phyloP scores from a whole-genome alignment of 1,140 invertebrate genomes.

The Geopemphigus sp. region DNA sequence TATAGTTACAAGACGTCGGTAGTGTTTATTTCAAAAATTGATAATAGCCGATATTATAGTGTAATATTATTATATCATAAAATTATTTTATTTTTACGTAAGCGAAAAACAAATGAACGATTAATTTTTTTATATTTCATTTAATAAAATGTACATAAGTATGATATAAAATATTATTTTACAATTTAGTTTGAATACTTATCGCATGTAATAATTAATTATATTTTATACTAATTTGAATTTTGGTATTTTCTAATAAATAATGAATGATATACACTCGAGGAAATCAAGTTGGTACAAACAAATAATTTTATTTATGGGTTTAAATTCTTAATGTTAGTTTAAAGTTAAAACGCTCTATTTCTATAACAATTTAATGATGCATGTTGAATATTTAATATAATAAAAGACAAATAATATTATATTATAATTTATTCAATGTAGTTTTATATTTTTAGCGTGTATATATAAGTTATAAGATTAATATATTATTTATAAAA shows the following conservation, averaged over 20 bases:
- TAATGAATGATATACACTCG: neutral
- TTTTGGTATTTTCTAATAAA: neutral
- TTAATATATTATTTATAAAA: too few species aligned
- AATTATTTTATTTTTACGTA: neutral
- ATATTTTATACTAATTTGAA: neutral
- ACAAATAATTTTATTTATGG: neutral
- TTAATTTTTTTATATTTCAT: neutral
- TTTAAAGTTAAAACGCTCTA: neutral
- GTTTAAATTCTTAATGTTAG: too few species aligned
- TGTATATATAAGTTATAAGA: neutral
- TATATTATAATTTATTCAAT: neutral
- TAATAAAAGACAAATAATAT: too few species aligned
- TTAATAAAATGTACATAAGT: neutral
- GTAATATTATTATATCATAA: conserved; percentile 12
- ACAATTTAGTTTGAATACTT: neutral
- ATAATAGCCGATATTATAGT: conserved; percentile 27
- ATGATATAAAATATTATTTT: neutral
- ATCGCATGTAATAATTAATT: neutral
- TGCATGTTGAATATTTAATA: neutral
- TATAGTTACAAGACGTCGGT: neutral
- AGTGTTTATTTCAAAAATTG: conserved; percentile 23
- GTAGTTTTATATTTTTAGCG: neutral
- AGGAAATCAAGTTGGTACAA: neutral
- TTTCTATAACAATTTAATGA: conserved; percentile 11
- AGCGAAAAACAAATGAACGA: neutral